Evolutionary conservation across 2,113 vertebrate species (phyloP).

Genomic region (Casuarius casuarius): DNA sequence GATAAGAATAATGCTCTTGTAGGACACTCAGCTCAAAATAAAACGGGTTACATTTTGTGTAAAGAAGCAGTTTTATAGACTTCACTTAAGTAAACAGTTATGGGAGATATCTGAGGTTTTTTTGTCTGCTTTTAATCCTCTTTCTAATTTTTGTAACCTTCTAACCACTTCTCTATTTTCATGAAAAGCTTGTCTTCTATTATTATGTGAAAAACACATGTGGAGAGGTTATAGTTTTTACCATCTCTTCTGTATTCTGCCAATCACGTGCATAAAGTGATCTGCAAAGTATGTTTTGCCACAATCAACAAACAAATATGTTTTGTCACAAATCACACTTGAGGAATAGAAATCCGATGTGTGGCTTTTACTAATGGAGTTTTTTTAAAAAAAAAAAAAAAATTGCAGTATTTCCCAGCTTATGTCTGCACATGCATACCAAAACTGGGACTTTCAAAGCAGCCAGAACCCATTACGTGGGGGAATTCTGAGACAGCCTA

Average conservation of each 20-base stretch:
- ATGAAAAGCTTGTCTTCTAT: neutral
- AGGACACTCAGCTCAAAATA: neutral
- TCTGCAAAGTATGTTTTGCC: neutral
- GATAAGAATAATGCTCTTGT: neutral
- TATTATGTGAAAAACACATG: too few species aligned
- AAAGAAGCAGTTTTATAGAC: neutral
- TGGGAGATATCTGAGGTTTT: neutral
- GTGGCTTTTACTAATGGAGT: neutral
- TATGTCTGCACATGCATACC: rapidly evolving
- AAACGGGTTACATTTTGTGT: neutral
- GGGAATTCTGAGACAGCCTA: neutral
- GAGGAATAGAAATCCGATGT: neutral
- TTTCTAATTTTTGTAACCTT: neutral
- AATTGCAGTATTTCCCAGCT: neutral
- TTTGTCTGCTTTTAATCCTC: neutral
- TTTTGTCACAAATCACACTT: neutral
- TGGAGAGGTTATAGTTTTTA: neutral
- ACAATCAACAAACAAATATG: neutral
- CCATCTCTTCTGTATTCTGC: neutral
- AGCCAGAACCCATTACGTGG: neutral
- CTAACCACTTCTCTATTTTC: neutral
- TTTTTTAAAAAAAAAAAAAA: too few species aligned
- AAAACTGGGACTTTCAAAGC: neutral
- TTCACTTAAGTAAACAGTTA: neutral
- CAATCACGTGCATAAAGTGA: rapidly evolving